Conservation (phyloP, 2,797 vertebrate species). For the Danio kyathit region DNA sequence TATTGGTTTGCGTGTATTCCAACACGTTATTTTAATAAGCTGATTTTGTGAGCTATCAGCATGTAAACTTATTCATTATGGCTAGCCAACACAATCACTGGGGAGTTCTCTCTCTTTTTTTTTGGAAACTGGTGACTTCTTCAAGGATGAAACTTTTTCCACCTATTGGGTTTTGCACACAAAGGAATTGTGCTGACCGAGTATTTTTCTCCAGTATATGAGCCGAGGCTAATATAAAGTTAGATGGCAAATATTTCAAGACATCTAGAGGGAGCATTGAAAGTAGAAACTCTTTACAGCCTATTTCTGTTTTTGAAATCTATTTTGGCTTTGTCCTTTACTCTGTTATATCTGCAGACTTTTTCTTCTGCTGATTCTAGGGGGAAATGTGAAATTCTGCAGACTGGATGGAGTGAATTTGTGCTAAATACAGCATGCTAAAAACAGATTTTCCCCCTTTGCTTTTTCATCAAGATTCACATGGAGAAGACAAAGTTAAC, state of each 20-base stretch:
- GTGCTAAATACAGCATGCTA: background rate
- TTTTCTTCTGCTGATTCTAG: background rate
- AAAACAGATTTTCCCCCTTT: too few species aligned
- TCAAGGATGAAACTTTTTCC: constrained; percentile 1
- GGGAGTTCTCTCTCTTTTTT: constrained; percentile 44
- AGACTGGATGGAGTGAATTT: background rate
- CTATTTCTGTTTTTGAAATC: constrained; percentile 25
- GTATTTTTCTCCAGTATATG: constrained; percentile 11
- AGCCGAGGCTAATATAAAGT: constrained; percentile 34
- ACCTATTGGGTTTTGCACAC: constrained; percentile 22
- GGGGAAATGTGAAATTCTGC: background rate
- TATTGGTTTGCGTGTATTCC: too few species aligned
- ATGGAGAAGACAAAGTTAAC: too few species aligned
- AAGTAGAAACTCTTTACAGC: background rate
- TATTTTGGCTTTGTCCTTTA: background rate
- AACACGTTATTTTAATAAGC: too few species aligned
- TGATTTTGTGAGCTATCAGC: too few species aligned
- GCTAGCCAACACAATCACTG: constrained; percentile 60
- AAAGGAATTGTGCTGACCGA: constrained; percentile 12
- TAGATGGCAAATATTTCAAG: constrained; percentile 11
- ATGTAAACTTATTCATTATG: constrained; percentile 72
- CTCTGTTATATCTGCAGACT: background rate
- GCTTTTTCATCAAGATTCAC: too few species aligned
- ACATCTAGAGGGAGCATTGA: constrained; percentile 22
- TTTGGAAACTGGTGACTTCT: constrained; percentile 38